These are phyloP conservation scores for Planococcus citri DNA, from an alignment of 1,140 invertebrate genomes.

Conservation along the genomic window DNA sequence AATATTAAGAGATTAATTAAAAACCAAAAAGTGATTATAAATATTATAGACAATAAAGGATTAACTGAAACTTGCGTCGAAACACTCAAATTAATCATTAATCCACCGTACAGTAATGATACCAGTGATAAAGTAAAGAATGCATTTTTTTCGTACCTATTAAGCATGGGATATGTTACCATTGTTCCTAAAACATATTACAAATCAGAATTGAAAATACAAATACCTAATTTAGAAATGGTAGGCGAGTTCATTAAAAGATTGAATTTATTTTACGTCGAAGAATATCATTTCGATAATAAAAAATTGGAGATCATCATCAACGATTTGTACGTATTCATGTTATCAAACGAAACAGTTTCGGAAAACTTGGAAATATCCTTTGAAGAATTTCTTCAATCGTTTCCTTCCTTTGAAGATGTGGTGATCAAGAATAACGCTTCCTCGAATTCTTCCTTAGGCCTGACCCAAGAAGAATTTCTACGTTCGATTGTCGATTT, in stretches of 20 bases:
- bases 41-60: background rate
- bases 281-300: no score
- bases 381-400: background rate
- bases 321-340: no score
- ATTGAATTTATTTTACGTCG: no score
- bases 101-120: background rate
- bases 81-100: background rate
- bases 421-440: background rate
- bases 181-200: background rate
- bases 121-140: background rate
- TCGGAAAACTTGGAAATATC: no score
- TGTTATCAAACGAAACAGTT: no score
- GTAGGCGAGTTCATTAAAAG: no score
- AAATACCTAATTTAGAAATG: no score
- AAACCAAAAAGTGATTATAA: background rate
- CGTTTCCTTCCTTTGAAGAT: background rate
- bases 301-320: no score
- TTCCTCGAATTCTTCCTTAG: background rate
- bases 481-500: background rate
- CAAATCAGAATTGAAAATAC: no score
- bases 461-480: background rate
- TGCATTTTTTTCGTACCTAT: background rate
- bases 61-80: background rate
- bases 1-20: background rate
- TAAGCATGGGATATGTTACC: background rate